Evolutionary conservation across 30 jellyfish, hydroid and myxozoan species (phyloP), one percentile per base, ranked within the genome.

Genomic region (Aurelia aurita complex sp. Pacific): DNA sequence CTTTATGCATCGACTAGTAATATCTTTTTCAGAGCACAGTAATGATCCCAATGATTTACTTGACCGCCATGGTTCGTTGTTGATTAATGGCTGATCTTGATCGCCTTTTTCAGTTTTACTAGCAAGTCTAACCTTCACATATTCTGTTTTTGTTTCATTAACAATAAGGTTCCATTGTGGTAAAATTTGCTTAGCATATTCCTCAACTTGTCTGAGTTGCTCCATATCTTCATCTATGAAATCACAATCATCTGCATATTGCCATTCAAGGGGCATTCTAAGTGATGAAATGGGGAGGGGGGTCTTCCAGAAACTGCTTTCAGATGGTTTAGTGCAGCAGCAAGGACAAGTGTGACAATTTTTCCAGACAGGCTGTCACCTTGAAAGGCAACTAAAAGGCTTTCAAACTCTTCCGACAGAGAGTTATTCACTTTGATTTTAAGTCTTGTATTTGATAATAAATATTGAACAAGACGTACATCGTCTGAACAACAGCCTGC

Each of bases 301-400:
- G 53, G 77, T 67, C 77, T 29, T 13, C 18, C 10, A 1, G 46
- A 35, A 13, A 67, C 53, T 1, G 77, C 53, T 35, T 0, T 67
- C 7, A 67, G 18, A 67, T 67, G 77, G 77, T 67, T n/a, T 34
- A 67, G 18, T n/a, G 53, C 77, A 16, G 53, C 46, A 40, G 52
- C 52, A 40, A 67, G 35, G 77, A 19, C 18, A 16, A 67, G 46
- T 32, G 77, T 67, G 33, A 67, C 7, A 11, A 67, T 12, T 35
- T 67, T 67, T 23, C 76, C 76, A 11, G 76, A 67, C 52, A 67
- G 46, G 77, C 46, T 3, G 53, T 12, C 77, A 1, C 59, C 46
- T 32, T 67, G 77, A 14, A 35, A 29, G 5, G 77, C 77, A 14
- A 60, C 77, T 16, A 3, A 5, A 35, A 19, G 46, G 77, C 53